Evolutionary conservation across 2,797 vertebrate species (phyloP).

Genomic region (Austrolebias charrua): DNA sequence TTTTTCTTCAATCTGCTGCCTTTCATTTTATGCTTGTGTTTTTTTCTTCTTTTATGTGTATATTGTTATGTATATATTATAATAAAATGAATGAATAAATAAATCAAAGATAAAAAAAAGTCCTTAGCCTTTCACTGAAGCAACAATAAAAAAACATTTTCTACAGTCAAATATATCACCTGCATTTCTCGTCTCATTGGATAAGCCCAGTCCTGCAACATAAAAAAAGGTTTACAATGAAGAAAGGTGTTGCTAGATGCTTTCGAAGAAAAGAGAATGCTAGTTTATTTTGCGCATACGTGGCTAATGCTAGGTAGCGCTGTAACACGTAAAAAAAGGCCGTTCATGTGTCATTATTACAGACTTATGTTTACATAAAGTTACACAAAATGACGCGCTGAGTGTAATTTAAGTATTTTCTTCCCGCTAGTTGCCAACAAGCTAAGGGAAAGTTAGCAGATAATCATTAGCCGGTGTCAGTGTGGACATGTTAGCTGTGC

Average conservation of each 20-base stretch:
- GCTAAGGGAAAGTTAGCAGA: too few relatives aligned
- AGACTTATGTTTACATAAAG: neutral
- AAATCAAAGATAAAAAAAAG: too few relatives aligned
- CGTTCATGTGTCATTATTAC: fast-evolving
- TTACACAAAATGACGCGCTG: fast-evolving
- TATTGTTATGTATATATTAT: too few relatives aligned
- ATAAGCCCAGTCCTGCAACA: conserved; percentile 94
- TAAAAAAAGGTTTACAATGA: too few relatives aligned
- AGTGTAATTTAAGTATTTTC: neutral
- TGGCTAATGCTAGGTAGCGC: conserved; percentile 43
- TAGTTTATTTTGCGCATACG: conserved; percentile 31
- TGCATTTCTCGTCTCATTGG: conserved; percentile 99
- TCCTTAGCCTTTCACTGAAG: too few relatives aligned
- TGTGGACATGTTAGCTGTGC: conserved; percentile 12
- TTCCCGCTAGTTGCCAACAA: neutral
- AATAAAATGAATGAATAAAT: too few relatives aligned
- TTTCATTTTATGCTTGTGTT: too few relatives aligned
- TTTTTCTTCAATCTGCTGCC: too few relatives aligned
- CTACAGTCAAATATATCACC: conserved; percentile 72
- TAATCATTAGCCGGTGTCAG: too few relatives aligned
- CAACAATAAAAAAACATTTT: too few relatives aligned
- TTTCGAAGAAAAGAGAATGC: too few relatives aligned
- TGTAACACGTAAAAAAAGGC: neutral
- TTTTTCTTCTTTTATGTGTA: too few relatives aligned
- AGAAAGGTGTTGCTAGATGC: neutral